These are phyloP conservation scores for Petroica traversi DNA, from an alignment of 2,113 vertebrate genomes.

Conservation along the genomic window DNA sequence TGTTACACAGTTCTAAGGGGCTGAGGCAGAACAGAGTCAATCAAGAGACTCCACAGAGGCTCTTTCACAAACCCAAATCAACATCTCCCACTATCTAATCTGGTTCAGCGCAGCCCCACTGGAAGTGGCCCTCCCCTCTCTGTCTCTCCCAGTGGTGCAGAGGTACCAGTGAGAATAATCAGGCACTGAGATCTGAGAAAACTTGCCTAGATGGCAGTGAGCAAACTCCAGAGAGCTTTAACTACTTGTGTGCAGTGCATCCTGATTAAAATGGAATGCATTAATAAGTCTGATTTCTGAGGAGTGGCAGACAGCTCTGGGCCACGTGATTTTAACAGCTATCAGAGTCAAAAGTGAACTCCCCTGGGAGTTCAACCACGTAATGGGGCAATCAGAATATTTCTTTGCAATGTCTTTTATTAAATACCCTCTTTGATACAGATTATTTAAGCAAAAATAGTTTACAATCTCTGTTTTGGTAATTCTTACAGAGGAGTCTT, in stretches of 20 bases:
- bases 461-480: background rate
- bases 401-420: background rate
- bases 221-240: background rate
- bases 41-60: background rate
- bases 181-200: background rate
- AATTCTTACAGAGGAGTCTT: background rate
- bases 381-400: background rate
- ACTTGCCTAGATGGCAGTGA: background rate
- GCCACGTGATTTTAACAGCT: background rate
- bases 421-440: slow-evolving; percentile 5
- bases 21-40: background rate
- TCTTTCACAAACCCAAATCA: background rate
- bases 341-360: background rate
- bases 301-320: background rate
- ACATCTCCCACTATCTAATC: background rate
- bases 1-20: background rate
- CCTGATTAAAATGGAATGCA: background rate
- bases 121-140: background rate
- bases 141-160: background rate
- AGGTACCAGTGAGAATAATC: background rate
- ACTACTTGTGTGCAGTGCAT: too few relatives aligned
- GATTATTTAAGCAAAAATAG: background rate
- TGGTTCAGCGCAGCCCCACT: background rate
- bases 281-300: background rate
- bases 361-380: background rate